These are phyloP conservation scores for Notarius lentiginosus DNA, from an alignment of 2,113 vertebrate species.

Conservation along the genomic window DNA sequence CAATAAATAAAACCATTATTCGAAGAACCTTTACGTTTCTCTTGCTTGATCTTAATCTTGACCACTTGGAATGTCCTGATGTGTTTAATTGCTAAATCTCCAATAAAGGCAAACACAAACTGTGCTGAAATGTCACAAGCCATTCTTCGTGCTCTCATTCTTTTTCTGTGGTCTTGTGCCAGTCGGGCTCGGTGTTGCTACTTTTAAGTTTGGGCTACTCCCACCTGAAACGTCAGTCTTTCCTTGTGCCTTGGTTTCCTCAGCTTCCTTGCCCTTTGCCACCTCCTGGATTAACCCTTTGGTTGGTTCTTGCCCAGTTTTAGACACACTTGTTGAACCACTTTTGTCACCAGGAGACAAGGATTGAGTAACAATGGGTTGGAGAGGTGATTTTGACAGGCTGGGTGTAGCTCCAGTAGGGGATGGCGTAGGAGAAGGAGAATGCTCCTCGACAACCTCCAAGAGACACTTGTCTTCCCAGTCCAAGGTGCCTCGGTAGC, in stretches of 20 bases:
- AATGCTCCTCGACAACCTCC: conserved; percentile 85
- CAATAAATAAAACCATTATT: conserved; percentile 65
- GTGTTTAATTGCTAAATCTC: conserved; percentile 66
- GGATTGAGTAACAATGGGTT: conserved; percentile 50
- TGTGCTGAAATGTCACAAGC: conserved; percentile 44
- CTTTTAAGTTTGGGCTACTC: conserved; percentile 47
- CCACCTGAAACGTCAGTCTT: conserved; percentile 61
- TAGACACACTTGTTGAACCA: conserved; percentile 71
- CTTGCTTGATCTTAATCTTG: conserved; percentile 54
- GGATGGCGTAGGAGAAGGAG: conserved; percentile 75
- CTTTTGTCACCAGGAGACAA: conserved; percentile 72
- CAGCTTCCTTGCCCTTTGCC: conserved; percentile 67
- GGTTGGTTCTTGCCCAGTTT: conserved; percentile 71
- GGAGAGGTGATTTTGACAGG: conserved; percentile 67
- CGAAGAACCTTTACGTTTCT: conserved; percentile 62
- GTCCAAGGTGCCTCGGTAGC: conserved; percentile 74
- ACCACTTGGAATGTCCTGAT: conserved; percentile 69
- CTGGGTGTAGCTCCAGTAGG: conserved; percentile 69
- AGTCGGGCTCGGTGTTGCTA: conserved; percentile 58
- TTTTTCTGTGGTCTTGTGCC: conserved; percentile 60
- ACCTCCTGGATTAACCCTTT: conserved; percentile 70
- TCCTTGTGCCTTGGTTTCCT: conserved; percentile 64
- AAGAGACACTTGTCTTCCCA: conserved; percentile 83
- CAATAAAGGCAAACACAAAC: conserved; percentile 57
- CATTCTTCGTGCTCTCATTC: conserved; percentile 55